These are phyloP conservation scores for Aegithalos caudatus DNA, from an alignment of 2,113 vertebrate genomes.

Conservation along the genomic window DNA sequence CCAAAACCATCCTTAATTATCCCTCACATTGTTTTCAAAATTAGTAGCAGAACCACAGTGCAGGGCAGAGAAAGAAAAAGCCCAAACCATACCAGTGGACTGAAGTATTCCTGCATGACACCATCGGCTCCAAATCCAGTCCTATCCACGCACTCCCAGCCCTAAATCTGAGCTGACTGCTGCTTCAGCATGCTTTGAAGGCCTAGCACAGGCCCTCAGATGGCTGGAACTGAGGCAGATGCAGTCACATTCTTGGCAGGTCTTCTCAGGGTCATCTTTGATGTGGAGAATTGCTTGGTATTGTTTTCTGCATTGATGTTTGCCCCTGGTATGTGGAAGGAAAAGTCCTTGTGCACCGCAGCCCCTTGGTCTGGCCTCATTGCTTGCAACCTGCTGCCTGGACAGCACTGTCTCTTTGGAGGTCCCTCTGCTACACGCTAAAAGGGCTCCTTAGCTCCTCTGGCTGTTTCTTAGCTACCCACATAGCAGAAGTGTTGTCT, in stretches of 20 bases:
- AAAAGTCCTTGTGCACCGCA: not conserved
- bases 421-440: not conserved
- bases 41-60: not conserved
- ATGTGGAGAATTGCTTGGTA: slow-evolving; percentile 52
- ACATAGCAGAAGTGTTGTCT: not conserved
- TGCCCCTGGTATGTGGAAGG: slow-evolving; percentile 23
- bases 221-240: slow-evolving; percentile 40
- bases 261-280: slow-evolving; percentile 63
- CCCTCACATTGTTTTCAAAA: not conserved
- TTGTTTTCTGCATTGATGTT: slow-evolving; percentile 55
- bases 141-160: not conserved
- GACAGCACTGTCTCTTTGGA: not conserved
- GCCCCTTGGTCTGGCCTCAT: not conserved
- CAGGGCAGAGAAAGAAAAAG: not conserved
- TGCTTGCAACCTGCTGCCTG: not conserved
- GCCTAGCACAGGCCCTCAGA: slow-evolving; percentile 27
- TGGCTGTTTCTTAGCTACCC: not conserved
- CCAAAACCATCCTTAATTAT: not conserved
- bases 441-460: not conserved
- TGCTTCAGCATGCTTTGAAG: slow-evolving; percentile 8
- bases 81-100: not conserved
- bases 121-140: not conserved
- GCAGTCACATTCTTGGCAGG: slow-evolving; percentile 65
- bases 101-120: not conserved
- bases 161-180: not conserved